Evolutionary conservation across 2,113 vertebrate genomes (phyloP).

Genomic region (Nesospiza acunhae): DNA sequence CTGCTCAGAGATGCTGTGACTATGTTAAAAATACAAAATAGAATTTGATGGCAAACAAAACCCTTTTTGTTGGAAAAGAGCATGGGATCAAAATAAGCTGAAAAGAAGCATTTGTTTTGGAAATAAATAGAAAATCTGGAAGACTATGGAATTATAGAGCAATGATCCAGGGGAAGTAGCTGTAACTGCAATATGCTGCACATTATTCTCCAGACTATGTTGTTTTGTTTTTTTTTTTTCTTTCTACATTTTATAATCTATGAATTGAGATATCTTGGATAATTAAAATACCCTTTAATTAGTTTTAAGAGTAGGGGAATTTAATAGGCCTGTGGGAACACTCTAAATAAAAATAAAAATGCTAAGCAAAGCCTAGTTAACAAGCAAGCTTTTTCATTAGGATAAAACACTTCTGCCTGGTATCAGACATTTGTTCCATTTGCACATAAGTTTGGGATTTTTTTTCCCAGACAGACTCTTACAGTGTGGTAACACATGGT

Average conservation of each 20-base stretch:
- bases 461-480: background rate
- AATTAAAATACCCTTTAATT: conserved; percentile 41
- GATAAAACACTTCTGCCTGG: background rate
- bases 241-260: background rate
- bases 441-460: background rate
- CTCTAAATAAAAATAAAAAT: conserved; percentile 37
- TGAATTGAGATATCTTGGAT: conserved; percentile 10
- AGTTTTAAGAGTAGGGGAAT: conserved; percentile 30
- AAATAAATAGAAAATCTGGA: background rate
- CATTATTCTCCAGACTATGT: background rate
- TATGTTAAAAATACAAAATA: background rate
- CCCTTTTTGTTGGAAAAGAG: background rate
- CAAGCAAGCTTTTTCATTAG: background rate
- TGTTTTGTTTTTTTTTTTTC: background rate
- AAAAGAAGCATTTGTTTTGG: background rate
- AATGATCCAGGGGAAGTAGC: background rate
- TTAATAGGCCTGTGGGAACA: conserved; percentile 21
- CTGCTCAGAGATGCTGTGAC: background rate
- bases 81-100: background rate
- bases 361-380: conserved; percentile 25
- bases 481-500: background rate
- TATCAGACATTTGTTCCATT: background rate
- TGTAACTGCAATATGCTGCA: conserved; percentile 11
- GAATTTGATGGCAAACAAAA: background rate
- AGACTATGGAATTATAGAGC: background rate